Percentiles rank a stretch among this genome's conserved stretches.
Conservation (phyloP, 2,888 invertebrate genomes). For the Auanema freiburgensis region DNA sequence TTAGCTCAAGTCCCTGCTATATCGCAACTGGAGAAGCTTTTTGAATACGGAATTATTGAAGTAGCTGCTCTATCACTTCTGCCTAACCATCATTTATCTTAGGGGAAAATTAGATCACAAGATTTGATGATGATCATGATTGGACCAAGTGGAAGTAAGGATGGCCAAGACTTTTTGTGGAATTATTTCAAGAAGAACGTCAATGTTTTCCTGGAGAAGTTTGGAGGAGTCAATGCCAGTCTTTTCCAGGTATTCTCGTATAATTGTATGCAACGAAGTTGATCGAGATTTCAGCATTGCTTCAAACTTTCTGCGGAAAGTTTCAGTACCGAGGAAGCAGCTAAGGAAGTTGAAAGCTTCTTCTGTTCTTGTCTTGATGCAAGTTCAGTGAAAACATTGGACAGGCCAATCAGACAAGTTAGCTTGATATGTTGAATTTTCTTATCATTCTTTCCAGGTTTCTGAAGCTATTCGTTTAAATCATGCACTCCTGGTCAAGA, state of each 20-base stretch:
- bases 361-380: constrained; percentile 32
- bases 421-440: neutral
- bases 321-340: constrained; percentile 29
- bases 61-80: constrained; percentile 14
- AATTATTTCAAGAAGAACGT: constrained; percentile 54
- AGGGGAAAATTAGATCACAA: constrained; percentile 57
- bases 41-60: constrained; percentile 51
- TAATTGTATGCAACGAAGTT: neutral
- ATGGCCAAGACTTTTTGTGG: constrained; percentile 53
- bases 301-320: constrained; percentile 28
- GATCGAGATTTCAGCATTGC: constrained; percentile 11
- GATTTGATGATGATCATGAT: constrained; percentile 47
- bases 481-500: constrained; percentile 15
- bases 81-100: constrained; percentile 8
- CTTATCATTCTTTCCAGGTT: neutral
- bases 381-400: constrained; percentile 38
- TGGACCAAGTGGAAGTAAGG: constrained; percentile 30
- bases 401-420: constrained; percentile 56
- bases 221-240: constrained; percentile 51
- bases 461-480: constrained; percentile 16
- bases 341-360: constrained; percentile 38
- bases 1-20: constrained; percentile 42
- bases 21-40: constrained; percentile 38
- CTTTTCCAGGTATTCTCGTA: constrained; percentile 45
- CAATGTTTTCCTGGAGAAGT: constrained; percentile 46